phyloP scores from a whole-genome alignment of 2,888 invertebrate genomes.

The Elysia crispata region DNA sequence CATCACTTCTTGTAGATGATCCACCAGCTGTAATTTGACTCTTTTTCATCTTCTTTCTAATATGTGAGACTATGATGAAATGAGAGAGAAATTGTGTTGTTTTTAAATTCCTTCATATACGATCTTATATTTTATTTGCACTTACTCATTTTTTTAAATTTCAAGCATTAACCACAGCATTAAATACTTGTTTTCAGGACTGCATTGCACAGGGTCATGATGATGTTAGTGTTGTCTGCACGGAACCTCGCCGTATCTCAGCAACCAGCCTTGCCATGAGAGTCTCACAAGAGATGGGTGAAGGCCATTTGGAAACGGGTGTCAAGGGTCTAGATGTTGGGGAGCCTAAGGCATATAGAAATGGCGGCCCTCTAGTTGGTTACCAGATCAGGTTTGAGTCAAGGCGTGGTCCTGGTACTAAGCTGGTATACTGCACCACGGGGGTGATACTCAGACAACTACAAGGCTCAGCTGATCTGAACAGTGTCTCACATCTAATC shows the following conservation, averaged over 20 bases:
- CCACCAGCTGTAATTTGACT: too few species aligned
- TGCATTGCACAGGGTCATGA: constrained; percentile 55
- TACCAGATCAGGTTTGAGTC: constrained; percentile 74
- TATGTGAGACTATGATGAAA: too few species aligned
- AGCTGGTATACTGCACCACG: constrained; percentile 88
- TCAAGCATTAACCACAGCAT: too few species aligned
- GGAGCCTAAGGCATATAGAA: too few species aligned
- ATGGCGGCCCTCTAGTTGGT: constrained; percentile 62
- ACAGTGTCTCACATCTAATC: constrained; percentile 69
- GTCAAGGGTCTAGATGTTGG: too few species aligned
- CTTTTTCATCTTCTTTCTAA: too few species aligned
- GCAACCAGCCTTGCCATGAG: constrained; percentile 72
- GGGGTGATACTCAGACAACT: constrained; percentile 90
- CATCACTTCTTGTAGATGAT: too few species aligned
- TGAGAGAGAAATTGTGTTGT: too few species aligned
- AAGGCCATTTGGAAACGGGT: constrained; percentile 57
- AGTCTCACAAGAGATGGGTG: constrained; percentile 74
- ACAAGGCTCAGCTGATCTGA: constrained; percentile 82
- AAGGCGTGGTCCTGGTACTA: constrained; percentile 63
- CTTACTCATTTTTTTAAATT: too few species aligned
- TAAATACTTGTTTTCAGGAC: constrained; percentile 56
- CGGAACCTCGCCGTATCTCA: constrained; percentile 74
- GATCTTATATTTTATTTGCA: too few species aligned
- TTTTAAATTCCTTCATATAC: too few species aligned
- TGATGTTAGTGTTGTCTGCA: constrained; percentile 70